Conservation (phyloP, 2,113 vertebrate genomes). For the Tricholaema leucomelas region DNA sequence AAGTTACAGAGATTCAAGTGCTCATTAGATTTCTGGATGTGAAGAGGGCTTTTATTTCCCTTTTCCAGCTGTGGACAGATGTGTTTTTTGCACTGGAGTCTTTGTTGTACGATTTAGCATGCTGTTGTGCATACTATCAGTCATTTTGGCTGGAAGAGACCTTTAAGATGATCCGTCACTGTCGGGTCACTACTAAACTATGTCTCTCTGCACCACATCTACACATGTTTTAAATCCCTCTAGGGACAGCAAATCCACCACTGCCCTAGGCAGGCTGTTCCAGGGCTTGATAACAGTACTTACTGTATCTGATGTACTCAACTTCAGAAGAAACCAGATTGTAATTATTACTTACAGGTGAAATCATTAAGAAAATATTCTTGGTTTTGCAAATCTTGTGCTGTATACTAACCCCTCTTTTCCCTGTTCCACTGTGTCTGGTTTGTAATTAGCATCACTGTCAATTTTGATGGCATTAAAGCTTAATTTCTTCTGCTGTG, state of each 20-base stretch:
- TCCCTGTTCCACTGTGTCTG: not conserved
- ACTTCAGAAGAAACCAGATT: not conserved
- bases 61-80: not conserved
- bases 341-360: not conserved
- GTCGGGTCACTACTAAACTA: too few species aligned
- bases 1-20: not conserved
- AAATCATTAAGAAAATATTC: not conserved
- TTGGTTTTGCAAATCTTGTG: not conserved
- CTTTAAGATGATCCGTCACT: too few species aligned
- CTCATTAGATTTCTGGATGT: not conserved
- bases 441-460: not conserved
- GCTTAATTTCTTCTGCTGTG: not conserved
- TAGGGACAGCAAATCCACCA: too few species aligned
- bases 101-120: not conserved
- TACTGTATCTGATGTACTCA: not conserved
- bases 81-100: not conserved
- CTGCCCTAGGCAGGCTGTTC: too few species aligned
- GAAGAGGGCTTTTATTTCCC: not conserved
- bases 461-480: not conserved
- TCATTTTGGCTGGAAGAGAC: too few species aligned
- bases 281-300: too few species aligned
- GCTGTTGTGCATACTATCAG: not conserved
- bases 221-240: too few species aligned
- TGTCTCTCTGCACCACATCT: too few species aligned
- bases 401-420: not conserved